A percentile compares a stretch with the other conserved stretches of the same genome.
phyloP scores from a whole-genome alignment of 2,888 invertebrate species.

The Nomada fucata region DNA sequence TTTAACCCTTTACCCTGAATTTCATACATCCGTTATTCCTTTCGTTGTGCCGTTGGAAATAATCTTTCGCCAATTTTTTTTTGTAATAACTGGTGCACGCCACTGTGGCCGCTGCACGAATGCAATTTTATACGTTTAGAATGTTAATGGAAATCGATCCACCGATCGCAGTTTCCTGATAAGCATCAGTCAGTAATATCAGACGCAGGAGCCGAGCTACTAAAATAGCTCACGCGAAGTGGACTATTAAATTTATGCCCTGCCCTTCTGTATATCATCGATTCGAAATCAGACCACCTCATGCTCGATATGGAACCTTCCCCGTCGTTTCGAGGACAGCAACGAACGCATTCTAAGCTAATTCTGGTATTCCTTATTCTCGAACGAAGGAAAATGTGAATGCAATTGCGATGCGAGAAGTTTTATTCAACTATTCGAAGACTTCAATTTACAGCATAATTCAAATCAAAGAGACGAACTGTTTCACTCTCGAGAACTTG shows the following conservation, averaged over 20 bases:
- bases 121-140: conserved; percentile 9
- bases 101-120: background rate
- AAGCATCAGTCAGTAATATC: conserved; percentile 16
- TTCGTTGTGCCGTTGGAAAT: background rate
- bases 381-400: background rate
- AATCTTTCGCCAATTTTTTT: background rate
- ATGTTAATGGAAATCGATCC: conserved; percentile 23
- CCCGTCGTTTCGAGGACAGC: conserved; percentile 34
- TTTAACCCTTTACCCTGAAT: no score
- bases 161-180: conserved; percentile 10
- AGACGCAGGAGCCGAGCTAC: conserved; percentile 11
- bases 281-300: conserved; percentile 28
- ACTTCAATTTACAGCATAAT: background rate
- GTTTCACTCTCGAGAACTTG: background rate
- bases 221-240: conserved; percentile 15
- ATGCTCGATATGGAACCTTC: conserved; percentile 43
- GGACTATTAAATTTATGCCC: conserved; percentile 36
- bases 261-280: conserved; percentile 30
- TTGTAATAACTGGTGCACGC: background rate
- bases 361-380: background rate
- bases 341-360: conserved; percentile 3
- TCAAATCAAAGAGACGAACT: no score
- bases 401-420: no score
- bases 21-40: background rate
- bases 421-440: background rate